Percentiles rank a stretch among this genome's conserved stretches.
Conservation (phyloP, 35 echinoderm and acorn worm genomes). For the Anneissia japonica region DNA sequence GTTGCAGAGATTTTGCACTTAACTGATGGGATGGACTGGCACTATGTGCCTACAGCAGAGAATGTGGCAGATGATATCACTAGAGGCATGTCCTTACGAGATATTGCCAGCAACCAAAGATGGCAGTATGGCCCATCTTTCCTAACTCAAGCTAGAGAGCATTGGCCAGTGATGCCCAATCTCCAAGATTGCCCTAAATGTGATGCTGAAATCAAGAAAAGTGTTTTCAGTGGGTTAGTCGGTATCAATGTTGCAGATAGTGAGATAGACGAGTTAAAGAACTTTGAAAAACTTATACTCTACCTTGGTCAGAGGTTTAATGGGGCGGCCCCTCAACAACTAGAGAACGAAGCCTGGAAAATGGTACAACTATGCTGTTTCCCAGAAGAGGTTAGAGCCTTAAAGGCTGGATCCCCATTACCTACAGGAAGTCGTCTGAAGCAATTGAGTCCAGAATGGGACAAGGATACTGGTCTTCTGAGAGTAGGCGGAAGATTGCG, state of each 20-base stretch:
- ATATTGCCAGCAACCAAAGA: background rate
- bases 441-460: background rate
- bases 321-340: background rate
- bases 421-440: background rate
- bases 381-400: background rate
- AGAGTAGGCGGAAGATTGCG: background rate
- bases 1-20: background rate
- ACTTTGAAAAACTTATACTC: background rate
- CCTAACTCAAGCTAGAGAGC: background rate
- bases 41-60: background rate
- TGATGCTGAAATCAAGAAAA: no score
- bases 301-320: background rate
- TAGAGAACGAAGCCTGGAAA: background rate
- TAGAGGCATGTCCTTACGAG: background rate
- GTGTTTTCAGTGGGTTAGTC: no score
- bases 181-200: no score
- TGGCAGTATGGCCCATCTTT: background rate
- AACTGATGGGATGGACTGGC: background rate
- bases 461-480: background rate
- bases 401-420: no score
- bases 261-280: no score
- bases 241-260: no score
- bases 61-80: constrained; percentile 16
- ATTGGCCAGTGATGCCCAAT: background rate
- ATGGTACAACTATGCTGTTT: background rate